Percentiles rank a stretch among this genome's conserved stretches.
Evolutionary conservation across 2,888 invertebrate species (phyloP).

Genomic region (Drosophila paracracens): DNA sequence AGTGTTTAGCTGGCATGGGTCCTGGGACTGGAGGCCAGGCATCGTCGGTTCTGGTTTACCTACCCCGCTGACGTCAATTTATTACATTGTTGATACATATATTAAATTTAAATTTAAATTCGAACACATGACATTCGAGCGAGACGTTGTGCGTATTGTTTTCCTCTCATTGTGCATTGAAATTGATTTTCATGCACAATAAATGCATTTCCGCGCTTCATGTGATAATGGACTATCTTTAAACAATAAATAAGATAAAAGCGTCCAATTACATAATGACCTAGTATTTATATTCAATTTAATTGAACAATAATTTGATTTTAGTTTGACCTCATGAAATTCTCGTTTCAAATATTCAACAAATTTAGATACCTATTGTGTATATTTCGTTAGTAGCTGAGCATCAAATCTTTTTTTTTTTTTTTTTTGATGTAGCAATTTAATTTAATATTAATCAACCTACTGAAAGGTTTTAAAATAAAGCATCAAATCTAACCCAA

Average conservation of each 20-base stretch:
- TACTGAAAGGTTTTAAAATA: too few species aligned
- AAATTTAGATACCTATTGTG: not conserved
- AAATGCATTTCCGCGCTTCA: constrained; percentile 60
- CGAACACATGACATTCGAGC: constrained; percentile 12
- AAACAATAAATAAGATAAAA: constrained; percentile 57
- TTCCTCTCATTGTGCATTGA: constrained; percentile 12
- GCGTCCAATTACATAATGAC: not conserved
- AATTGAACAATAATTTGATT: constrained; percentile 19
- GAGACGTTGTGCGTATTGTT: constrained; percentile 25
- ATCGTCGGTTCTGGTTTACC: not conserved
- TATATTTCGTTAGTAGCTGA: not conserved
- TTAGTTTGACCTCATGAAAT: not conserved
- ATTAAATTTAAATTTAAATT: constrained; percentile 53
- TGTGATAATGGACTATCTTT: constrained; percentile 59
- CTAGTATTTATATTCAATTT: not conserved
- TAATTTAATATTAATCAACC: too few species aligned
- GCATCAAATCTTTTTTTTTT: not conserved
- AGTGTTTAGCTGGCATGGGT: not conserved
- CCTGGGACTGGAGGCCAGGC: not conserved
- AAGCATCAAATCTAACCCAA: not conserved
- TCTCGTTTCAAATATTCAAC: not conserved
- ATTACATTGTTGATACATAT: constrained; percentile 69
- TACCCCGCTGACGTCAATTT: constrained; percentile 49
- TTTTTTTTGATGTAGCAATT: too few species aligned
- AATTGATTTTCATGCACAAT: constrained; percentile 60